Percentiles rank a stretch among this genome's conserved stretches.
Conservation (phyloP, 2,797 vertebrate species). For the Carcharodon carcharias region DNA sequence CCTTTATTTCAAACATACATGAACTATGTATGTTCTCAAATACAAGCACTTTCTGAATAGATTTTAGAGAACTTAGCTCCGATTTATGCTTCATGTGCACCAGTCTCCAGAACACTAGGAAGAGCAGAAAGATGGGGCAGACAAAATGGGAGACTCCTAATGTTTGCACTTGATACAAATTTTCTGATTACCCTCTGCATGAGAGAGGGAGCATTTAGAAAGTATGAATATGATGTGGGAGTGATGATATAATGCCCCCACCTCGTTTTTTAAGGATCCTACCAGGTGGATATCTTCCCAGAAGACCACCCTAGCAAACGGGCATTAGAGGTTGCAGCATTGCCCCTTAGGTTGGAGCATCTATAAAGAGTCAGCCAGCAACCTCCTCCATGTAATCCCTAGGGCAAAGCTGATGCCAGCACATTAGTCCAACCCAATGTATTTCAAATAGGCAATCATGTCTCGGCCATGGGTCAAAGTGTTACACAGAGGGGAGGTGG, state of each 20-base stretch:
- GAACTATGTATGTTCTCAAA: neutral
- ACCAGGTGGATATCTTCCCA: neutral
- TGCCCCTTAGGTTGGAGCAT: neutral
- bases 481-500: neutral
- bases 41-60: neutral
- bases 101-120: neutral
- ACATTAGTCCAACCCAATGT: neutral
- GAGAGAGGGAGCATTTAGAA: neutral
- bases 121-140: neutral
- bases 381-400: neutral
- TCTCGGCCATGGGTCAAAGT: neutral
- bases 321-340: neutral
- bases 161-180: neutral
- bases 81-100: neutral
- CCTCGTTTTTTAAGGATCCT: neutral
- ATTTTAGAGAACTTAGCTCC: neutral
- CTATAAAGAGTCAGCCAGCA: neutral
- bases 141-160: neutral
- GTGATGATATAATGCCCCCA: neutral
- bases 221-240: neutral
- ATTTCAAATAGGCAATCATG: neutral
- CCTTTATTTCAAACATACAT: neutral
- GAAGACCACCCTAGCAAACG: neutral
- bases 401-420: neutral
- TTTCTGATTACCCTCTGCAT: neutral